Percentiles rank a stretch among this genome's conserved stretches.
phyloP scores from a whole-genome alignment of 2,113 vertebrate species.

The Synchiropus splendidus region DNA sequence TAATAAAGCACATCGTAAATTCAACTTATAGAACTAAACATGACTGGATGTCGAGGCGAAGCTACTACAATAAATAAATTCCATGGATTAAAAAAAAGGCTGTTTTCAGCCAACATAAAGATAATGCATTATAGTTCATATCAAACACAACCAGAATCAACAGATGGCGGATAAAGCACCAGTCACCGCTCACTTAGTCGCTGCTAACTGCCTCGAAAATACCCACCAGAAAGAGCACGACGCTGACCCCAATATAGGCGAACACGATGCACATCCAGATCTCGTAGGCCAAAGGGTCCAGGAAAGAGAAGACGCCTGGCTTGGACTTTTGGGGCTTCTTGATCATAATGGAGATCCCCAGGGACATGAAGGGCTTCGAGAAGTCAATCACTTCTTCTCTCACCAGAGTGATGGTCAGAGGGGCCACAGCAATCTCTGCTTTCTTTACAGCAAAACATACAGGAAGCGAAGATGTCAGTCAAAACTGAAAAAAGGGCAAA shows the following conservation, averaged over 20 bases:
- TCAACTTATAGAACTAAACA: not conserved
- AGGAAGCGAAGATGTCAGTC: too few species aligned
- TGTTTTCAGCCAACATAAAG: too few species aligned
- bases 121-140: too few species aligned
- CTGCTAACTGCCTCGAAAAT: too few species aligned
- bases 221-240: slow-evolving; percentile 93
- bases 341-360: slow-evolving; percentile 99
- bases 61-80: too few species aligned
- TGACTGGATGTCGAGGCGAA: too few species aligned
- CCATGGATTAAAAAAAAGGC: too few species aligned
- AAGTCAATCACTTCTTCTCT: slow-evolving; percentile 99
- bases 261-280: slow-evolving; percentile 99
- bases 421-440: slow-evolving; percentile 97
- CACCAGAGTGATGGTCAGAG: slow-evolving; percentile 95
- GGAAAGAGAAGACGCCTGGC: slow-evolving; percentile 97
- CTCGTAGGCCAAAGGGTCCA: slow-evolving; percentile 97
- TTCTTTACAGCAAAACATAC: slow-evolving; percentile 66
- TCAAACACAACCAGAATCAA: too few species aligned
- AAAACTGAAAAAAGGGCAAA: too few species aligned
- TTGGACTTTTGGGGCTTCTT: slow-evolving; percentile 99
- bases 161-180: too few species aligned
- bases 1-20: not conserved
- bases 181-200: too few species aligned
- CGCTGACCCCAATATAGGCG: slow-evolving; percentile 98
- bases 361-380: slow-evolving; percentile 98